These are phyloP conservation scores for Sinella curviseta DNA, from an alignment of 1,140 invertebrate species.

Conservation along the genomic window DNA sequence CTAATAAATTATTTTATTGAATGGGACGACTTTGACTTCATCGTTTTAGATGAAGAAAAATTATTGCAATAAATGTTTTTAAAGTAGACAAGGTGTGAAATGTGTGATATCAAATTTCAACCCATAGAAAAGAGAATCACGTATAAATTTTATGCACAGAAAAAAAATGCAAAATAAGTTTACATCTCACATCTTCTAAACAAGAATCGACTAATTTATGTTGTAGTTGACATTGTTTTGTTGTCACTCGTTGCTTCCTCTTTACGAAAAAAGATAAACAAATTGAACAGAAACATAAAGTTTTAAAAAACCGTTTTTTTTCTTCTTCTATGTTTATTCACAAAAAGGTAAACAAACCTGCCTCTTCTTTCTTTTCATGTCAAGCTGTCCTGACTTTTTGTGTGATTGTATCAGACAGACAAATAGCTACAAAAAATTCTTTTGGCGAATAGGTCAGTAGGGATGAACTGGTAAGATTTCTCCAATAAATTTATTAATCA, in stretches of 20 bases:
- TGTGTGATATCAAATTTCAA: conserved; percentile 11
- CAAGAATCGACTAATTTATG: not conserved
- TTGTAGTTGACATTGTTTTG: not conserved
- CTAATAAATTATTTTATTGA: too few relatives aligned
- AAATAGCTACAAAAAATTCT: not conserved
- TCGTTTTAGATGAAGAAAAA: not conserved
- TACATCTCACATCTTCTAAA: not conserved
- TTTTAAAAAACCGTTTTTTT: not conserved
- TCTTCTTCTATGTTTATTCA: not conserved
- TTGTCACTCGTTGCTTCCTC: not conserved
- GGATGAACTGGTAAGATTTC: not conserved
- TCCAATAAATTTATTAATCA: not conserved
- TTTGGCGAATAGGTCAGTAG: not conserved
- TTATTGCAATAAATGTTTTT: not conserved
- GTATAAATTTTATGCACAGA: not conserved
- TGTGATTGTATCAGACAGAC: too few relatives aligned
- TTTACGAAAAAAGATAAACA: not conserved
- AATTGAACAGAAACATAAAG: not conserved
- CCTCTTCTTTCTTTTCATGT: too few relatives aligned
- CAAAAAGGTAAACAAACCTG: not conserved
- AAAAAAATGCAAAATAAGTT: not conserved
- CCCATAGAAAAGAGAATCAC: not conserved
- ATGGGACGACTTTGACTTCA: not conserved
- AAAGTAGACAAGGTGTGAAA: not conserved
- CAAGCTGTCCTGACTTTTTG: too few relatives aligned